Evolutionary conservation across 2,888 invertebrate species (phyloP).

Genomic region (Agrochola lychnidis): DNA sequence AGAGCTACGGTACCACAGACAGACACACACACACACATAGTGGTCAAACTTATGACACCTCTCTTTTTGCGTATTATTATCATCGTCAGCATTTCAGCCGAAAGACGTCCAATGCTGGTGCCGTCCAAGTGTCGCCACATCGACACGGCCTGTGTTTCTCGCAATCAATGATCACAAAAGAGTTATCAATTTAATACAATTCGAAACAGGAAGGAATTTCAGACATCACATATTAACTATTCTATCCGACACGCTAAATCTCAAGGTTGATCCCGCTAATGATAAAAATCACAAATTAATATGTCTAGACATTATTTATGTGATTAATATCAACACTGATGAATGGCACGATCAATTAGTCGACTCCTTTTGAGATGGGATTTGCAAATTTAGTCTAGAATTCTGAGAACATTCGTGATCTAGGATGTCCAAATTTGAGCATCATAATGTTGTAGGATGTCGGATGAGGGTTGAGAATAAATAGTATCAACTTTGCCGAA

Average conservation of each 20-base stretch:
- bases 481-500: background rate
- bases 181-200: no score
- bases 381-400: conserved; percentile 17
- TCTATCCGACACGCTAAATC: background rate
- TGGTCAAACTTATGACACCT: no score
- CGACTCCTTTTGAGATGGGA: conserved; percentile 32
- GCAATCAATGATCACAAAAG: background rate
- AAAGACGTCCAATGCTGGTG: background rate
- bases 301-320: conserved; percentile 47
- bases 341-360: conserved; percentile 43
- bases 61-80: no score
- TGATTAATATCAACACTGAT: conserved; percentile 45
- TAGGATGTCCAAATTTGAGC: conserved; percentile 38
- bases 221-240: background rate
- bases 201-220: background rate
- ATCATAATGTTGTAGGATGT: background rate
- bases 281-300: conserved; percentile 34
- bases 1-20: no score
- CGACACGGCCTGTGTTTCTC: background rate
- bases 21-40: no score
- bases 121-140: background rate
- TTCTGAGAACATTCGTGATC: conserved; percentile 38
- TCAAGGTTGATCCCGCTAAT: conserved; percentile 37
- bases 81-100: background rate
- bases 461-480: background rate